Percentiles rank a stretch among this genome's conserved stretches.
These are phyloP conservation scores for Andricus quercusramuli DNA, from an alignment of 2,888 invertebrate genomes.

Conservation along the genomic window DNA sequence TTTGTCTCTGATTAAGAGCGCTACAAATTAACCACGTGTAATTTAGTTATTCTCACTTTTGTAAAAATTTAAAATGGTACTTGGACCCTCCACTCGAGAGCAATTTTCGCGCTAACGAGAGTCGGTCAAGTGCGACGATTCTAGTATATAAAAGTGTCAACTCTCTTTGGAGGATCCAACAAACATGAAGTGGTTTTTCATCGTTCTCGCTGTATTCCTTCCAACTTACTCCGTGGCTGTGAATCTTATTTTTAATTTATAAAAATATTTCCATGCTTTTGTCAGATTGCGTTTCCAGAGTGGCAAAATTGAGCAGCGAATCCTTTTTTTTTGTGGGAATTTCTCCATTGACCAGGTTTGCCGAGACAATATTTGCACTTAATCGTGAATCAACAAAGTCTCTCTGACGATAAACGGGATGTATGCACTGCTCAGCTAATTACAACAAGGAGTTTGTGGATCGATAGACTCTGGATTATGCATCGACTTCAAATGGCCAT, in stretches of 20 bases:
- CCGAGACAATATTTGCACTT: conserved; percentile 39
- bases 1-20: background rate
- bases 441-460: conserved; percentile 35
- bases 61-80: background rate
- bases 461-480: conserved; percentile 41
- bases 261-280: background rate
- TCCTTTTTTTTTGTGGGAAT: background rate
- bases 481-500: conserved; percentile 34
- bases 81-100: background rate
- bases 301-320: background rate
- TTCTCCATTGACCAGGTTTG: conserved; percentile 16
- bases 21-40: background rate
- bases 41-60: background rate
- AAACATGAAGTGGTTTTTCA: conserved; percentile 25
- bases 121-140: conserved; percentile 2
- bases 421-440: conserved; percentile 41
- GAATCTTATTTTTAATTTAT: background rate
- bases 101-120: conserved; percentile 12
- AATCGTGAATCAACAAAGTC: conserved; percentile 31
- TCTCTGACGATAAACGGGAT: conserved; percentile 37
- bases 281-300: too few relatives aligned
- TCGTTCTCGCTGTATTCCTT: background rate
- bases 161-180: background rate
- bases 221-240: background rate
- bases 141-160: background rate